phyloP scores from a whole-genome alignment of 2,113 vertebrate genomes.

The Lasiurus cinereus region DNA sequence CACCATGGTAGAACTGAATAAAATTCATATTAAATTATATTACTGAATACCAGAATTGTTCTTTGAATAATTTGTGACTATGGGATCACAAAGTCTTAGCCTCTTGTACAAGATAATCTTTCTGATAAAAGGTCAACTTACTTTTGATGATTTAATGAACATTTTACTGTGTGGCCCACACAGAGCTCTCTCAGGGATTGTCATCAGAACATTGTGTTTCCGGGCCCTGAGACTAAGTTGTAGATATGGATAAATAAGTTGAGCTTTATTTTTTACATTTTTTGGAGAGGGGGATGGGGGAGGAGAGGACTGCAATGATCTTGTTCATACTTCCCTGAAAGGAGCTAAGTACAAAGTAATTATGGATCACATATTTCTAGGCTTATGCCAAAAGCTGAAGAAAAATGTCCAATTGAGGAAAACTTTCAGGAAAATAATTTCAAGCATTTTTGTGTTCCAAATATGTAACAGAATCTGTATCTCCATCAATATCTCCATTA shows the following conservation, averaged over 20 bases:
- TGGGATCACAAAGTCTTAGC: slow-evolving; percentile 31
- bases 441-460: background rate
- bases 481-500: background rate
- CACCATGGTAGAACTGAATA: background rate
- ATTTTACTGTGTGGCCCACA: slow-evolving; percentile 73
- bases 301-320: background rate
- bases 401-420: background rate
- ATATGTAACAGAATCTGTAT: background rate
- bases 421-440: background rate
- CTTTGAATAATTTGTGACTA: slow-evolving; percentile 52
- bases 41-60: slow-evolving; percentile 39
- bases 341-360: background rate
- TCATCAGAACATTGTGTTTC: slow-evolving; percentile 57
- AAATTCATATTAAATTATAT: slow-evolving; percentile 34
- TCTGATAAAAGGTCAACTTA: slow-evolving; percentile 66
- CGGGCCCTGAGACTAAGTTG: slow-evolving; percentile 43
- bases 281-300: background rate
- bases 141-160: slow-evolving; percentile 76
- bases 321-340: background rate
- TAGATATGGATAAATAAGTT: background rate
- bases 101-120: slow-evolving; percentile 65
- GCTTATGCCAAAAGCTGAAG: background rate
- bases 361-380: slow-evolving; percentile 19
- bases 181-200: slow-evolving; percentile 32
- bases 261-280: slow-evolving; percentile 23